These are phyloP conservation scores for Homarus americanus DNA, from an alignment of 1,140 invertebrate genomes.

Conservation along the genomic window DNA sequence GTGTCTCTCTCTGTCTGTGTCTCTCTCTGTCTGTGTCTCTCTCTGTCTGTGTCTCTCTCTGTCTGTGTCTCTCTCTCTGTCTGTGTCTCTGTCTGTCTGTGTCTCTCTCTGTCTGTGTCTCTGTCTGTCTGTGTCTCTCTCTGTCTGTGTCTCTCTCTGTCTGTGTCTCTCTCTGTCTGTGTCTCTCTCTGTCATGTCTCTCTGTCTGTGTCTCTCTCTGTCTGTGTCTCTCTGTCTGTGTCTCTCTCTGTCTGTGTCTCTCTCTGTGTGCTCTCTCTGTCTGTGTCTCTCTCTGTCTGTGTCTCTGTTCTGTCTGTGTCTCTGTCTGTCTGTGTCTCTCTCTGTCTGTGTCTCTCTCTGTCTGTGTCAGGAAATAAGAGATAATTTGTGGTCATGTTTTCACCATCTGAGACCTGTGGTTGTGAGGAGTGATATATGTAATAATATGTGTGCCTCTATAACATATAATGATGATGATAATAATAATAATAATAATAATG, in stretches of 20 bases:
- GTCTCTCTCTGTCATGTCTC: too few species aligned
- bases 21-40: constrained; percentile 20
- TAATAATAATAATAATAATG: not conserved
- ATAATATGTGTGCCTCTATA: not conserved
- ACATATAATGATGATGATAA: not conserved
- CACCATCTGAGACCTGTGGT: too few species aligned
- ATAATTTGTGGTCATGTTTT: too few species aligned
- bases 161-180: too few species aligned
- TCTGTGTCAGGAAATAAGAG: not conserved
- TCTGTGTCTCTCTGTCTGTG: constrained; percentile 17
- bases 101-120: too few species aligned
- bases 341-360: not conserved
- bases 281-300: too few species aligned
- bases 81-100: constrained; percentile 19
- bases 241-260: not conserved
- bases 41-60: constrained; percentile 20
- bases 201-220: too few species aligned
- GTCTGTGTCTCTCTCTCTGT: constrained; percentile 19
- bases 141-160: too few species aligned
- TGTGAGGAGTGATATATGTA: not conserved
- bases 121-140: too few species aligned
- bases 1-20: not conserved
- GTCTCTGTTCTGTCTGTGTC: too few species aligned
- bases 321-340: too few species aligned
- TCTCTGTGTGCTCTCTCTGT: not conserved